These are phyloP conservation scores for Merodon equestris DNA, from an alignment of 2,888 invertebrate species.

Conservation along the genomic window DNA sequence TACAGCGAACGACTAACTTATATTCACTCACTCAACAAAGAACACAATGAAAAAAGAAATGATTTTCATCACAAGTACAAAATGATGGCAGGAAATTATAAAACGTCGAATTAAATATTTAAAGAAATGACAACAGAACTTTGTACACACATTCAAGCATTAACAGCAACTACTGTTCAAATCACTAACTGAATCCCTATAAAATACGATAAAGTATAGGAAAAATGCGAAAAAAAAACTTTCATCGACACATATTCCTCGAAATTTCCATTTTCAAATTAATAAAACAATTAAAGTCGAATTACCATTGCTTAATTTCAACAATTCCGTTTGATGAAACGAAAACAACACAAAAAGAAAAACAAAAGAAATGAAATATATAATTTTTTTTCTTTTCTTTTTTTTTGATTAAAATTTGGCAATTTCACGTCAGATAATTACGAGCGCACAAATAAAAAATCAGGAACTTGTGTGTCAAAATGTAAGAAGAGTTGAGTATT, in stretches of 20 bases:
- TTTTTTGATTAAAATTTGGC: neutral
- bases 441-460: constrained; percentile 67
- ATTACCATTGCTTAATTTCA: constrained; percentile 52
- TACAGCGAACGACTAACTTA: no score
- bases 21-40: no score
- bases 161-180: no score
- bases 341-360: constrained; percentile 61
- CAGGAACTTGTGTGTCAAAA: constrained; percentile 65
- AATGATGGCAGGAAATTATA: no score
- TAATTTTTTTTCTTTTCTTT: no score
- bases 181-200: no score
- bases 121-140: no score
- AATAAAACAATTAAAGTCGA: constrained; percentile 4
- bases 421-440: constrained; percentile 66
- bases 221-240: constrained; percentile 31
- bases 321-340: constrained; percentile 59
- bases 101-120: no score
- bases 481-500: constrained; percentile 13
- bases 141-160: no score
- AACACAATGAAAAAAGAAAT: no score
- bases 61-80: no score
- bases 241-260: constrained; percentile 54
- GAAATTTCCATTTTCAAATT: constrained; percentile 19
- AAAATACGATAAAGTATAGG: neutral
- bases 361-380: constrained; percentile 57